Percentiles rank a stretch among this genome's conserved stretches.
Evolutionary conservation across 23 tunicate genomes (phyloP).

Genomic region (Ascidia mentula): DNA sequence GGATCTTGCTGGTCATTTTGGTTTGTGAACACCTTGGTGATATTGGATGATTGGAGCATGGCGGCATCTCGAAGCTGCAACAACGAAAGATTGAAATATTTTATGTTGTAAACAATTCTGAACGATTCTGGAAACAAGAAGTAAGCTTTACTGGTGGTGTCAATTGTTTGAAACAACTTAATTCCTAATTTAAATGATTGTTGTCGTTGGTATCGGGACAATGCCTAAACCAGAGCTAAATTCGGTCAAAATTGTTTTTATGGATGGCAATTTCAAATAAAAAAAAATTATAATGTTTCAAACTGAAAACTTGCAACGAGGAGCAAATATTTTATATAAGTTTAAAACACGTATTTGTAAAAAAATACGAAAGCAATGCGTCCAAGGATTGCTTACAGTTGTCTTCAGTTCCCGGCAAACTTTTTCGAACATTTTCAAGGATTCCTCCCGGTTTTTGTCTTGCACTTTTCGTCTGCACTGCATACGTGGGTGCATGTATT

Average conservation of each 20-base stretch:
- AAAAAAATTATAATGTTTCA: too few species aligned
- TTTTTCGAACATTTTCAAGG: not conserved
- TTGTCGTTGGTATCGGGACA: too few species aligned
- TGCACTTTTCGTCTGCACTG: not conserved
- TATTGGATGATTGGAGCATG: not conserved
- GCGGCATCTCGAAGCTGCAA: not conserved
- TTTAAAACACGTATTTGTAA: not conserved
- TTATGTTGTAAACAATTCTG: not conserved
- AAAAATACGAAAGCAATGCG: not conserved
- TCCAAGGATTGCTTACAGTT: too few species aligned
- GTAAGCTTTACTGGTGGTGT: too few species aligned
- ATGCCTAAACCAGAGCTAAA: too few species aligned
- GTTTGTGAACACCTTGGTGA: not conserved
- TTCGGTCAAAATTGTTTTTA: too few species aligned
- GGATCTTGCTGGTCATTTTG: not conserved
- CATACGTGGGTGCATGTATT: not conserved
- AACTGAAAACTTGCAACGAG: too few species aligned
- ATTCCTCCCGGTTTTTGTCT: not conserved
- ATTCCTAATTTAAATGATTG: too few species aligned
- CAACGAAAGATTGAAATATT: not conserved
- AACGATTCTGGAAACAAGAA: too few species aligned
- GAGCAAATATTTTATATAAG: not conserved
- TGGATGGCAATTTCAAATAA: too few species aligned
- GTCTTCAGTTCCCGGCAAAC: not conserved
- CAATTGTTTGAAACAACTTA: too few species aligned